Evolutionary conservation across 35 echinoderm and acorn worm genomes (phyloP), one percentile per base, ranked within the genome.

Genomic region (Apostichopus japonicus): DNA sequence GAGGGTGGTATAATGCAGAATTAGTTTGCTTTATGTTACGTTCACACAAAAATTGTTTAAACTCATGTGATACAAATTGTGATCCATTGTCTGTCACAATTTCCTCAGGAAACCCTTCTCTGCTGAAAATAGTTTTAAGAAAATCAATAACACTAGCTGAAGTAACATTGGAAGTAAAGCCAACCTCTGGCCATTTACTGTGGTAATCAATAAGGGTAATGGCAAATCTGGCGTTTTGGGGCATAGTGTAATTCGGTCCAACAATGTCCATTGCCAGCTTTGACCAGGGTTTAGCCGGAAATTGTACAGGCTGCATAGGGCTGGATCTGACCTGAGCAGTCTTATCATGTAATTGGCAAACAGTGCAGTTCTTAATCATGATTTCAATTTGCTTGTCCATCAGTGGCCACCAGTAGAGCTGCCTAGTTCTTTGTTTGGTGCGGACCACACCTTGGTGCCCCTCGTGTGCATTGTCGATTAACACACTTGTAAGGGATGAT

Each of bases 371-470:
- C 5, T 88, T 33, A 86, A 96, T 79, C 58, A 86, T 56, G 8
- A 91, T 58, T 13, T 53, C n/a, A 1, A 96, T 91, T 54, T 90
- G 84, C 17, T 79, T 61, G 56, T 95, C 92, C 78, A 95, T 93
- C 44, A 84, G 24, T 5, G 95, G 95, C 92, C 95, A 96, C 92
- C 92, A 93, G 78, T 93, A 93, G 1, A 87, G 44, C 17, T 94
- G 81, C 51, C 92, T 65, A 10, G 91, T 77, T n/a, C 92, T 2
- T 52, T 96, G 95, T 79, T 96, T 94, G 4, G 87, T 94, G 17
- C 88, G 87, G 1, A 94, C 92, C 72, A 96, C 94, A 8, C 95
- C 95, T 61, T 93, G 94, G 58, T 95, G 94, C 13, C 72, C 92
- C 59, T 92, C 67, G 56, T 95, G 94, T 7, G 94, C 94, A 11